Base-by-base conservation (phyloP, 2,113 vertebrate species). In the Syrrhaptes paradoxus region DNA sequence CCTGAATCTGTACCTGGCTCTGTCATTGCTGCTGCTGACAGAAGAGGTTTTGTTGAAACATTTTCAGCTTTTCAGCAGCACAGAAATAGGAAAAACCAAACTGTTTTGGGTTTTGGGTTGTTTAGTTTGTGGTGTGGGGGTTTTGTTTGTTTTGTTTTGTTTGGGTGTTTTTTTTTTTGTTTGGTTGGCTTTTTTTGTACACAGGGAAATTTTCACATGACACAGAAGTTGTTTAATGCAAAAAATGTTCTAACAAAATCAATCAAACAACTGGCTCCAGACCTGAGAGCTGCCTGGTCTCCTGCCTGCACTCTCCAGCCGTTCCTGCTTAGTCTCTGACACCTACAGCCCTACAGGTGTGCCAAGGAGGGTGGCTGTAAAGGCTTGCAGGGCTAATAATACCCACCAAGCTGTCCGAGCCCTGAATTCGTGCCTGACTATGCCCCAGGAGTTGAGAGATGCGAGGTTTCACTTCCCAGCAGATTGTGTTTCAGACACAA, bases 331-430 rank as follows among this genome's bases (percentile, higher is more conserved):
- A 12, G 29, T 65, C 55, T 55, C 55, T 81, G 73, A 87, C 45
- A 61, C 62, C 48, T 75, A 54, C 20, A 32, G 46, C 31, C 38
- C 36, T 66, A 20, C 29, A 71, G 29, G 5, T 17, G 15, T 0
- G 1, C 25, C 2, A 1, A 1, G 1, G 6, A 4, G 5, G 6
- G 2, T 78, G 46, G 14, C 8, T 81, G 16, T 74, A 71, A 59
- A 68, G 32, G 29, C 58, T 74, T 78, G 48, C 29, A 34, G 34
- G 32, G 36, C 58, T 58, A 78, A 55, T 67, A 48, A 25, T 10
- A 61, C 32, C n/a, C 38, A 70, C 29, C 16, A 20, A 63, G 77
- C 24, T 43, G 10, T 18, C 31, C 10, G 25, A 80, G 34, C 21
- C 54, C 36, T 0, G 0, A 3, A n/a, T 82, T 49, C 52, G 41